Base-by-base conservation (phyloP, 2,113 vertebrate genomes). In the Corythoichthys haematopterus region DNA sequence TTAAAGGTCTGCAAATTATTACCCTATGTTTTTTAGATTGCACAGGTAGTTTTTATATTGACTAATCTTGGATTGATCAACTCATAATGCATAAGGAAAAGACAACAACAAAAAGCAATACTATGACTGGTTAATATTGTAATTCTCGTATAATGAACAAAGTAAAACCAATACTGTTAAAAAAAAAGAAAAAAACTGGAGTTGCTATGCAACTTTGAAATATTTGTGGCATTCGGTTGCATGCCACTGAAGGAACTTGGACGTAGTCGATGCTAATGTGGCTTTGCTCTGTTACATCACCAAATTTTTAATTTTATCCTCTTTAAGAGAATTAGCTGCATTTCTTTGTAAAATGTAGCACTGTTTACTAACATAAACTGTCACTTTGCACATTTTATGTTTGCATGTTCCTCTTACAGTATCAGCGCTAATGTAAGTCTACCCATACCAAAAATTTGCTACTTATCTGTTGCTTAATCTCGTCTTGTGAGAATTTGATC, bases 121-220 rank as follows among this genome's bases (percentile, higher is more conserved):
- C 20, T 28, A 28, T 28, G 20, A 28, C 20, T 28, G 20, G 20
- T 28, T 28, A 28, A 28, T 28, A 28, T 28, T 28, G 40, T 43
- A 43, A 43, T 43, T 43, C 40, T 43, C 9, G 40, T 43, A 43
- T 8, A 43, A 43, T 43, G 6, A 7, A 43, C 3, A 43, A 43
- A 43, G 9, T 8, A 43, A 43, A 43, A 43, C 40, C 40, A 43
- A 8, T 8, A 6, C 40, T 7, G 38, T 40, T 3, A 40, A 40
- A 40, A 40, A 40, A 40, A 6, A 28, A 28, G 20, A 28, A 28
- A 28, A 28, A 28, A 28, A 55, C 9, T n/a, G 10, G 4, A 36
- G 28, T n/a, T 60, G 58, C 15, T 60, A 60, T n/a, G 58, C 55
- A 36, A 36, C 55, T 57, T 57, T 12, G 28, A 57, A 57, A 57